Evolutionary conservation across 2,113 vertebrate genomes (phyloP).

Genomic region (Corydoras sp.): DNA sequence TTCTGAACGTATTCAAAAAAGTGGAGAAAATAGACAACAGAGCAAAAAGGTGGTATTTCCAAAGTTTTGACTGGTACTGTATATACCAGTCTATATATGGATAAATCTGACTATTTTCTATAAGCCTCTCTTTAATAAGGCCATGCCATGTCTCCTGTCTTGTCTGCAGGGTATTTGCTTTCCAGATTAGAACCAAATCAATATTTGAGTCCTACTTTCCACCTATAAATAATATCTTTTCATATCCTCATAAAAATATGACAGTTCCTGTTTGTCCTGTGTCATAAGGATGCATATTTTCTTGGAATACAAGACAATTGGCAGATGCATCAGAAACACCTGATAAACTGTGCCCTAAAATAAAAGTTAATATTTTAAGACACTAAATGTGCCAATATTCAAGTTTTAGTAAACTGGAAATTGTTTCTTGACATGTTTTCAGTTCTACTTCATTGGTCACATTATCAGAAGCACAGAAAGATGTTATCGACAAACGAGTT

Average conservation of each 20-base stretch:
- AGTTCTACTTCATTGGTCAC: slow-evolving; percentile 49
- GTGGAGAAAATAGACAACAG: too few relatives aligned
- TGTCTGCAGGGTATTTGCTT: background rate
- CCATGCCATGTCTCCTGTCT: background rate
- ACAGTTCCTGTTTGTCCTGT: background rate
- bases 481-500: slow-evolving; percentile 56
- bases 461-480: slow-evolving; percentile 50
- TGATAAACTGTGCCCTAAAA: background rate
- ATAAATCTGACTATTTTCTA: too few relatives aligned
- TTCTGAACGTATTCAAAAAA: too few relatives aligned
- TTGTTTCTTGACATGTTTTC: slow-evolving; percentile 55
- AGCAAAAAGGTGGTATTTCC: too few relatives aligned
- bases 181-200: background rate
- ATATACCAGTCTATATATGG: too few relatives aligned
- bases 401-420: slow-evolving; percentile 51
- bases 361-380: background rate
- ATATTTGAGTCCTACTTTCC: background rate
- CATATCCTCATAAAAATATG: background rate
- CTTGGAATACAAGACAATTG: background rate
- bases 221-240: background rate
- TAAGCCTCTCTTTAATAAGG: too few relatives aligned
- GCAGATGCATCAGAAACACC: background rate
- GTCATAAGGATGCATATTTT: slow-evolving; percentile 4
- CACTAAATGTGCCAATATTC: too few relatives aligned
- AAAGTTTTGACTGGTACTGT: too few relatives aligned